Percentiles rank a stretch among this genome's conserved stretches.
These are phyloP conservation scores for Plotosus lineatus DNA, from an alignment of 2,113 vertebrate genomes.

Conservation along the genomic window DNA sequence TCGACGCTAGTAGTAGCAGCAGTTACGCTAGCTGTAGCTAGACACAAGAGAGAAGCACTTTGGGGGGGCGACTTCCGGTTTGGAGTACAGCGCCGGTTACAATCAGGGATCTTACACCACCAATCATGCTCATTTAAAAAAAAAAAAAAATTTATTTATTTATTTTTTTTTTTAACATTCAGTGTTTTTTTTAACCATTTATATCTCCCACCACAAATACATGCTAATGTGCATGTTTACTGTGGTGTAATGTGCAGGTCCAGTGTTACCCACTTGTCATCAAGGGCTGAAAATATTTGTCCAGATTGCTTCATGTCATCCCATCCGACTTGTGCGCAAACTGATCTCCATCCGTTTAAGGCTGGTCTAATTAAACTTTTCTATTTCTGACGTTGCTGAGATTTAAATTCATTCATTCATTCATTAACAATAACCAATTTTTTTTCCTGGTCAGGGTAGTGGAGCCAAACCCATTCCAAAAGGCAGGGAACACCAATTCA, in stretches of 20 bases:
- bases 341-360: not conserved
- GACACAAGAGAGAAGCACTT: constrained; percentile 7
- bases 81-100: not conserved
- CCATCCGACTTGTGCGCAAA: not conserved
- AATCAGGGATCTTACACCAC: not conserved
- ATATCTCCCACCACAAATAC: too few species aligned
- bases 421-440: not conserved
- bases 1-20: constrained; percentile 38
- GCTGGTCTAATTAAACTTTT: not conserved
- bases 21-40: constrained; percentile 28
- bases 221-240: not conserved
- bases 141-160: too few species aligned
- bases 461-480: not conserved
- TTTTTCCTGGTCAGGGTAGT: not conserved
- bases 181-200: too few species aligned
- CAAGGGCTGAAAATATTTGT: not conserved
- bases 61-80: constrained; percentile 41
- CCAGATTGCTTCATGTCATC: not conserved
- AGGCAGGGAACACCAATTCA: not conserved
- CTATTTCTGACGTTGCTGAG: not conserved
- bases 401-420: not conserved
- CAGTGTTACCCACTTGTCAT: not conserved
- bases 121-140: not conserved
- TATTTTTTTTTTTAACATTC: too few species aligned
- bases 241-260: not conserved